A percentile compares a stretch with the other conserved stretches of the same genome.
Conservation (phyloP, 2,888 invertebrate genomes). For the Cancer borealis region DNA sequence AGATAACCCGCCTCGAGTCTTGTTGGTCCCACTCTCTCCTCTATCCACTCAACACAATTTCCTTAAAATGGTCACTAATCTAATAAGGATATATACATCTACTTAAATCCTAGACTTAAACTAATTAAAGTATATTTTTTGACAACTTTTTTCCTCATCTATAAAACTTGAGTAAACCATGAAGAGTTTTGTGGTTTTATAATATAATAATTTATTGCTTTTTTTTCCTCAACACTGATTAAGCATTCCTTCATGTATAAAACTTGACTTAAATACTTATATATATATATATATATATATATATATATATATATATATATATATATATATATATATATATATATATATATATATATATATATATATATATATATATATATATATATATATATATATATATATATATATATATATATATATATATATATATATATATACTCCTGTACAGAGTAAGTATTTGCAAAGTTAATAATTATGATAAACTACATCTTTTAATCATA, state of each 20-base stretch:
- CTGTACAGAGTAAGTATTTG: constrained; percentile 17
- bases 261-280: constrained; percentile 5
- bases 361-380: constrained; percentile 4
- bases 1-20: neutral
- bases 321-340: neutral
- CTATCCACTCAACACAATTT: neutral
- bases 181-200: neutral
- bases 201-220: neutral
- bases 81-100: neutral
- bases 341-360: neutral
- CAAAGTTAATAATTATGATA: neutral
- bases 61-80: neutral
- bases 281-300: constrained; percentile 21
- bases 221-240: neutral
- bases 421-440: neutral
- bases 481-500: constrained; percentile 8
- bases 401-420: neutral
- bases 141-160: neutral
- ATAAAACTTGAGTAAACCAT: constrained; percentile 27
- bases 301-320: neutral
- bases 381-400: neutral
- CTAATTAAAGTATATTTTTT: constrained; percentile 21
- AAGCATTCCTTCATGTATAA: constrained; percentile 2
- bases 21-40: constrained; percentile 32
- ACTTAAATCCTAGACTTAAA: constrained; percentile 23